These are phyloP conservation scores for Eunapius fragilis DNA, from an alignment of 37 sponge, comb jelly and placozoan genomes.

Conservation along the genomic window DNA sequence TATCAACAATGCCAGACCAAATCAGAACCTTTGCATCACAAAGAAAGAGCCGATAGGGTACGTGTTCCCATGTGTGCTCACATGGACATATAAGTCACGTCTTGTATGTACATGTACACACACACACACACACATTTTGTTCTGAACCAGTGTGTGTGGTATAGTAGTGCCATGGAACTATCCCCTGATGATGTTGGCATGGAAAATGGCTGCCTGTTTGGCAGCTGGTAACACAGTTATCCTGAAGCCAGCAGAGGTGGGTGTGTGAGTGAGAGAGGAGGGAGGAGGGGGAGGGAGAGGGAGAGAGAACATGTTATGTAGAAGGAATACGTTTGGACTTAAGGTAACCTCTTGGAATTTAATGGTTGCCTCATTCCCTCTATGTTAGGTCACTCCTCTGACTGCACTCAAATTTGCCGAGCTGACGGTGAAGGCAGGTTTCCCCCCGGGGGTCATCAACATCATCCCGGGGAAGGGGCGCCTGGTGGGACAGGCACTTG, in stretches of 20 bases:
- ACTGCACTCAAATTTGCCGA: constrained; percentile 95
- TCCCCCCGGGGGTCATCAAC: constrained; percentile 91
- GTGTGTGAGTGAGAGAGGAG: neutral
- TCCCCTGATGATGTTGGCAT: constrained; percentile 94
- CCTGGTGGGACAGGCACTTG: constrained; percentile 79
- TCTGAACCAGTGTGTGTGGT: constrained; percentile 77
- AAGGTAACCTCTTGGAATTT: too few relatives aligned
- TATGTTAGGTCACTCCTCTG: constrained; percentile 79
- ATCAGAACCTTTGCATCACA: constrained; percentile 83
- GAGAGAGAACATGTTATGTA: constrained; percentile 93
- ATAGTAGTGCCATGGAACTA: constrained; percentile 96
- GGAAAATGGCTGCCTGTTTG: constrained; percentile 92
- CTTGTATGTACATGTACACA: neutral
- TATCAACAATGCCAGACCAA: constrained; percentile 93
- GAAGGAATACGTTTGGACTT: too few relatives aligned
- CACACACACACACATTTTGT: constrained; percentile 12
- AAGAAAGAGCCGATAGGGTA: constrained; percentile 91
- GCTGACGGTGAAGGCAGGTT: constrained; percentile 84
- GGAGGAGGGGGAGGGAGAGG: neutral
- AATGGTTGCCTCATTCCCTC: too few relatives aligned
- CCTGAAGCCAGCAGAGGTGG: constrained; percentile 91
- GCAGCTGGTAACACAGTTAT: constrained; percentile 94
- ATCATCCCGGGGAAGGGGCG: constrained; percentile 87
- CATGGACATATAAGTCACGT: neutral
- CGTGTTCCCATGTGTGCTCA: neutral